Conservation (phyloP, 1,140 invertebrate species). For the Riptortus pedestris region DNA sequence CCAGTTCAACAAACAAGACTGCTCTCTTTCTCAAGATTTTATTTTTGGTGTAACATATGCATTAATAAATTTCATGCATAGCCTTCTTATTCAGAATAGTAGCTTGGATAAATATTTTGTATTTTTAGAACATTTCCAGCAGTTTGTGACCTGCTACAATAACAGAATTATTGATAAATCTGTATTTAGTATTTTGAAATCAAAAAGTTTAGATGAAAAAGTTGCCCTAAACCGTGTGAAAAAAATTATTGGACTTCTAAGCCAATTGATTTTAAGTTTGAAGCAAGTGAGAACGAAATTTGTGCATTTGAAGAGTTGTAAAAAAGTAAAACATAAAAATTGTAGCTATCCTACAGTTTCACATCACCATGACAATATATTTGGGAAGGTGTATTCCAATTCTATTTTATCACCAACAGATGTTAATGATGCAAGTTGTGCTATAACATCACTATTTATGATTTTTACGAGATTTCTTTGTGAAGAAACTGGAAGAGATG, state of each 20-base stretch:
- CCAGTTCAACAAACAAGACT: constrained; percentile 22
- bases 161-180: constrained; percentile 47
- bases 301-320: constrained; percentile 43
- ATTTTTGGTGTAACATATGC: constrained; percentile 50
- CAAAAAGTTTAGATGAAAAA: constrained; percentile 39
- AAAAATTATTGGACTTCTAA: constrained; percentile 47
- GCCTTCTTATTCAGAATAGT: constrained; percentile 44
- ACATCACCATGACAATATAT: constrained; percentile 48
- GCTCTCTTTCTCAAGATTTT: constrained; percentile 44
- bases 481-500: constrained; percentile 37
- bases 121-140: constrained; percentile 48
- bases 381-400: constrained; percentile 40
- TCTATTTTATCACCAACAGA: constrained; percentile 33
- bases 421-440: constrained; percentile 38
- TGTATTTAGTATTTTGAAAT: constrained; percentile 44
- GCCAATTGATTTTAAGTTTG: constrained; percentile 44
- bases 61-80: constrained; percentile 48
- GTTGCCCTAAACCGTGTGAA: constrained; percentile 40
- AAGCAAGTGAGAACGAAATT: constrained; percentile 47
- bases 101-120: constrained; percentile 42
- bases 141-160: constrained; percentile 48
- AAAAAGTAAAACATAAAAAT: constrained; percentile 41
- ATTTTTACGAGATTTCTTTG: constrained; percentile 43
- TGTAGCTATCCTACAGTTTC: constrained; percentile 39
- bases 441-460: constrained; percentile 46